Evolutionary conservation across 2,113 vertebrate genomes (phyloP), one percentile per base, ranked within the genome.

Genomic region (Tangachromis dhanisi): DNA sequence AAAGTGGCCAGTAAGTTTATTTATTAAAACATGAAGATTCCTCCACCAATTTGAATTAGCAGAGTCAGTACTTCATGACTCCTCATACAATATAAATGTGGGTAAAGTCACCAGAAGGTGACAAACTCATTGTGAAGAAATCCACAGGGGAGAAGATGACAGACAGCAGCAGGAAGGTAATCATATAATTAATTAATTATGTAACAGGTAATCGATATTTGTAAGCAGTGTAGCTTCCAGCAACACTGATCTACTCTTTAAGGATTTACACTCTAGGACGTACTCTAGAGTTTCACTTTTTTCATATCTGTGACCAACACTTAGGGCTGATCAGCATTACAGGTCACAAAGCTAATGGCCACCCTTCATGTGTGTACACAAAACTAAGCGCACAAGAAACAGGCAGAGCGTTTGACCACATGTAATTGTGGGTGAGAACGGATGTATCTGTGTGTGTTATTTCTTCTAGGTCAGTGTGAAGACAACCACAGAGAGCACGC

Each of bases 401-500:
- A 21, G 29, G 55, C 90, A 83, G n/a, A 86, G 81, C 86, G 68
- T 92, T 88, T 89, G 81, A 84, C 57, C 78, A 57, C 73, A 81
- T 92, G 87, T 86, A 76, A 54, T 21, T 81, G 80, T 86, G 88
- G 83, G 87, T 33, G 78, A 29, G 81, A n/a, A 78, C 26, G 33
- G n/a, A 59, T 59, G 42, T 78, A 71, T 16, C 42, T 86, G 68
- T 45, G 71, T 80, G 73, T 76, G 57, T 84, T 42, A 78, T 76
- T 82, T 90, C 89, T 88, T 93, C 89, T 93, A 83, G 93, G 93
- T 94, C 92, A 93, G 86, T 85, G 83, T 94, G 91, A 93, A 94
- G 89, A 92, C 88, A 88, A 86, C 86, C 92, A 83, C 81, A 91
- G 87, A 93, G 92, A 92, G 86, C 88, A 68, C 83, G 85, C 90